Conservation (phyloP, 1,140 invertebrate genomes). For the Homalodisca vitripennis region DNA sequence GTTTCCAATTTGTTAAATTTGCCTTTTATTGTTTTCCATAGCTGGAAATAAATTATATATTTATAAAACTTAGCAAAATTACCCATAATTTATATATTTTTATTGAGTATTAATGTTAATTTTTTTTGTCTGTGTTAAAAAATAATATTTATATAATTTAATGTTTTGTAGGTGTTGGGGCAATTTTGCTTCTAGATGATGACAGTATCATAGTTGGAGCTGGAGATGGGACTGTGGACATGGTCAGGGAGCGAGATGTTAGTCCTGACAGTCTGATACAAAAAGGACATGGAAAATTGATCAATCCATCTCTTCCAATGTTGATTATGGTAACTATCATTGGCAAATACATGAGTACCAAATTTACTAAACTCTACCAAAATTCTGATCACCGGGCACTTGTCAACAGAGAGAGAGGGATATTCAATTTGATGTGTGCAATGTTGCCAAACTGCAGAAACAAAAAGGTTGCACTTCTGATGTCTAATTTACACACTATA, state of each 20-base stretch:
- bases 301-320: slow-evolving; percentile 46
- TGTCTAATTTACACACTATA: no score
- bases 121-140: background rate
- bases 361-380: no score
- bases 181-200: slow-evolving; percentile 58
- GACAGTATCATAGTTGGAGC: slow-evolving; percentile 67
- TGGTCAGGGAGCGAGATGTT: slow-evolving; percentile 56
- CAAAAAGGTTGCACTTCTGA: no score
- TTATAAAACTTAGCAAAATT: background rate
- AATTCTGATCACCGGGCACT: no score
- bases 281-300: slow-evolving; percentile 37
- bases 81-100: background rate
- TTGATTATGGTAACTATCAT: slow-evolving; percentile 35
- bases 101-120: no score
- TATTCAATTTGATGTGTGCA: no score
- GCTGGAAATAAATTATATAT: background rate
- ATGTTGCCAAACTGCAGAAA: no score
- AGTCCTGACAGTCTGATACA: slow-evolving; percentile 19
- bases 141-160: background rate
- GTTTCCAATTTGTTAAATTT: no score
- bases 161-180: slow-evolving; percentile 57
- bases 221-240: slow-evolving; percentile 77
- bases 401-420: no score
- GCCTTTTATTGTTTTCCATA: no score
- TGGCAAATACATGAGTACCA: background rate